Base-by-base conservation (phyloP, 2,113 vertebrate genomes). In the Phyllostomus hastatus region DNA sequence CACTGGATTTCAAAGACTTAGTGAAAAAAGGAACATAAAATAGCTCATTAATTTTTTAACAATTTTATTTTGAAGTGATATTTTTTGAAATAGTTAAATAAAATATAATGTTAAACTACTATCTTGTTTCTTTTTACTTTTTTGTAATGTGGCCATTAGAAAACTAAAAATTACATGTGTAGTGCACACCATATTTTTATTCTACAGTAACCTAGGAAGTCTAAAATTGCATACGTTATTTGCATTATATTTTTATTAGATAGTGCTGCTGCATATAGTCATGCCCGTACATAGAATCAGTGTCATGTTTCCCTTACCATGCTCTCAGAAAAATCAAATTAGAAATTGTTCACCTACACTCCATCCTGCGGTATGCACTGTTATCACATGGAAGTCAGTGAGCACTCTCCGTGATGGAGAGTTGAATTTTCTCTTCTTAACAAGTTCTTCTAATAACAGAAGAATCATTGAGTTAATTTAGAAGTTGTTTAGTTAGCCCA, bases 321-420 rank as follows among this genome's bases (percentile, higher is more conserved):
- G 22, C 64, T 80, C 14, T 72, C 78, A 59, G 70, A 52, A 69
- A 90, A 76, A 69, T 28, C 11, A 54, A 0, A 9, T 12, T 76
- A 59, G 46, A 89, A 84, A 38, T 59, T 15, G 31, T 66, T 67
- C 33, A n/a, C n/a, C 35, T 69, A 17, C 87, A 76, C 41, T 73
- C 35, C 28, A 73, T 35, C 26, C 28, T 93, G 38, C 61, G n/a
- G 31, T 46, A 35, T n/a, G 5, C 7, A 57, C 10, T 31, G 12
- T 15, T 2, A 66, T 48, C 48, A 59, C 72, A 57, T 31, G 48
- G 33, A 79, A 92, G 16, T 81, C n/a, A 94, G 2, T 54, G 35
- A 2, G 95, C 73, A 97, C 75, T 52, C 59, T 97, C 85, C 4
- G 33, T 85, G 95, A 87, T 81, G 11, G 2, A 52, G 93, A 97